Percentiles rank a stretch among this genome's conserved stretches.
Evolutionary conservation across 2,113 vertebrate species (phyloP).

Genomic region (Typhlomys cinereus): DNA sequence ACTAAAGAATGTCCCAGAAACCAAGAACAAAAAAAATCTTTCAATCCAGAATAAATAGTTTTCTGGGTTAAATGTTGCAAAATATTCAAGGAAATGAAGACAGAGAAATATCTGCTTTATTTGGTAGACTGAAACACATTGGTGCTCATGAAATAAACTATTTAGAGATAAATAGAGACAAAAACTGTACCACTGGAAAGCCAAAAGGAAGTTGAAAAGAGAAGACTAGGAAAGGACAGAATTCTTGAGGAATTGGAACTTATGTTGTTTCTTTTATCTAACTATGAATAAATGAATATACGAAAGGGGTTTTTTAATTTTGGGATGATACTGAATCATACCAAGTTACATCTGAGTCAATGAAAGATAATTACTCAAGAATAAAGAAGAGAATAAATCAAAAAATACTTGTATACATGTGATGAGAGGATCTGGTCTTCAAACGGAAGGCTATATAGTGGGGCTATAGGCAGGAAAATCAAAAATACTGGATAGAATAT

Average conservation of each 20-base stretch:
- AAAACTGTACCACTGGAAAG: background rate
- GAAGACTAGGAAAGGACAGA: background rate
- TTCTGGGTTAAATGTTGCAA: background rate
- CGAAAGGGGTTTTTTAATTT: background rate
- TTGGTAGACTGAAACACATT: background rate
- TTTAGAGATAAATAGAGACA: background rate
- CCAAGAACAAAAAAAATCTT: background rate
- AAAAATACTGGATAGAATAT: background rate
- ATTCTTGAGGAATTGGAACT: background rate
- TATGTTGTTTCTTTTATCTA: background rate
- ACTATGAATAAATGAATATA: background rate
- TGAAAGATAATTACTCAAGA: background rate
- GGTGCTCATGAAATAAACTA: background rate
- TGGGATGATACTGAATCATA: background rate
- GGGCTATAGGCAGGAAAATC: background rate
- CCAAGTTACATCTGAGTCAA: background rate
- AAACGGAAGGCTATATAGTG: background rate
- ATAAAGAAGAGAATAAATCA: background rate
- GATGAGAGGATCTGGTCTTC: background rate
- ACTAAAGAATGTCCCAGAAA: background rate
- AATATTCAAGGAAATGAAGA: background rate
- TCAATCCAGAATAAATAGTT: background rate
- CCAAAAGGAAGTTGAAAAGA: background rate
- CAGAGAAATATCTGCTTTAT: background rate
- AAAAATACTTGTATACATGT: background rate